phyloP scores from a whole-genome alignment of 2,888 invertebrate genomes.

The Dicycla oo region DNA sequence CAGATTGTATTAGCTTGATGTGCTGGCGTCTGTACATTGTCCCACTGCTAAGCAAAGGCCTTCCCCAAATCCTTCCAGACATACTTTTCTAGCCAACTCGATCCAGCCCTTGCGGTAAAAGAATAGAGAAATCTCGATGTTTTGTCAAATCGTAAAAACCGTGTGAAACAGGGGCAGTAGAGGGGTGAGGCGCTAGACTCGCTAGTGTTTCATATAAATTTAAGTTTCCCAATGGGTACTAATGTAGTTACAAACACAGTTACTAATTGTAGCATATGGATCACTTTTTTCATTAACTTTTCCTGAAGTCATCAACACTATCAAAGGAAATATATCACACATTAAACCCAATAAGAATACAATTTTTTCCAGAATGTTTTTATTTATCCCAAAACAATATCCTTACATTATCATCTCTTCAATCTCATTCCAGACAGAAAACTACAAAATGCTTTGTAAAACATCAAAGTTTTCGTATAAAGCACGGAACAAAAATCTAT shows the following conservation, averaged over 20 bases:
- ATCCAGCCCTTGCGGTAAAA: too few relatives aligned
- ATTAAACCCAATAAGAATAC: neutral
- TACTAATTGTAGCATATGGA: neutral
- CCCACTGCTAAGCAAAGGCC: too few relatives aligned
- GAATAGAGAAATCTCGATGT: neutral
- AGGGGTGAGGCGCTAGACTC: neutral
- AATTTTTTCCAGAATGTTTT: constrained; percentile 8
- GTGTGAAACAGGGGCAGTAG: neutral
- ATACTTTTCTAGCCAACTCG: too few relatives aligned
- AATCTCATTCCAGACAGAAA: constrained; percentile 39
- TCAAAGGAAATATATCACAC: neutral
- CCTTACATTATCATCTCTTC: constrained; percentile 30
- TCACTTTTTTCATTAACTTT: neutral
- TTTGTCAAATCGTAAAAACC: neutral
- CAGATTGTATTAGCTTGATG: too few relatives aligned
- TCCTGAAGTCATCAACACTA: neutral
- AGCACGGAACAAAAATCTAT: constrained; percentile 61
- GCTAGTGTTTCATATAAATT: neutral
- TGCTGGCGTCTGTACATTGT: too few relatives aligned
- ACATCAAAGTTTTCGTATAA: constrained; percentile 63
- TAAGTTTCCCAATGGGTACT: neutral
- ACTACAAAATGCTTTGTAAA: constrained; percentile 56
- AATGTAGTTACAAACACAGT: neutral
- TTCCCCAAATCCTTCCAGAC: too few relatives aligned
- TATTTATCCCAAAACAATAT: constrained; percentile 41